A percentile compares a stretch with the other conserved stretches of the same genome.
Evolutionary conservation across 1,140 invertebrate genomes (phyloP).

Genomic region (Pectinophora gossypiella): DNA sequence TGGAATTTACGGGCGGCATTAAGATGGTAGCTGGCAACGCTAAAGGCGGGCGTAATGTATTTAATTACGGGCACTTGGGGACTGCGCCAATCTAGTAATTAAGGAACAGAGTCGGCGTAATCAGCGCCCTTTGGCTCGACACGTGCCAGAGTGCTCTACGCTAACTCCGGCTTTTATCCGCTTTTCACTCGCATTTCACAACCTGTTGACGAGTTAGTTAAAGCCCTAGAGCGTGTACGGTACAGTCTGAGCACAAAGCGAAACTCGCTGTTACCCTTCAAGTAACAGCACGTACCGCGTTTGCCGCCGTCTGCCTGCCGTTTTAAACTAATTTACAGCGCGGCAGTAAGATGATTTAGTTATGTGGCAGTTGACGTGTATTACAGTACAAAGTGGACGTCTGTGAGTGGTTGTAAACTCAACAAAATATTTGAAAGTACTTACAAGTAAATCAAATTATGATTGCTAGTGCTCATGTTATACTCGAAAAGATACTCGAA

Average conservation of each 20-base stretch:
- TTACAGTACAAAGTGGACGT: not conserved
- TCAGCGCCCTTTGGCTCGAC: constrained; percentile 59
- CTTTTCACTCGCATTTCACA: constrained; percentile 66
- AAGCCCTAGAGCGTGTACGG: constrained; percentile 45
- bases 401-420: not conserved
- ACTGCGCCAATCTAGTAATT: constrained; percentile 66
- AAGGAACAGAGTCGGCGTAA: constrained; percentile 54
- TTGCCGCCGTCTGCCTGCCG: not conserved
- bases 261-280: constrained; percentile 29
- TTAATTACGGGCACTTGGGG: constrained; percentile 65
- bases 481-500: too few species aligned
- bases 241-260: constrained; percentile 47
- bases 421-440: not conserved
- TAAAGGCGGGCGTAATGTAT: constrained; percentile 56
- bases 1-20: constrained; percentile 1
- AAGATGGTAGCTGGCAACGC: constrained; percentile 14
- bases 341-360: not conserved
- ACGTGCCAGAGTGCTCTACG: constrained; percentile 49
- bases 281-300: not conserved
- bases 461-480: too few species aligned
- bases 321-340: not conserved
- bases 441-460: too few species aligned
- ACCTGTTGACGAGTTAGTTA: constrained; percentile 70
- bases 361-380: not conserved
- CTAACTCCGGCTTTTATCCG: constrained; percentile 31